Percentiles rank a stretch among this genome's conserved stretches.
These are phyloP conservation scores for Marasmarcha lunaedactyla DNA, from an alignment of 2,888 invertebrate genomes.

Conservation along the genomic window DNA sequence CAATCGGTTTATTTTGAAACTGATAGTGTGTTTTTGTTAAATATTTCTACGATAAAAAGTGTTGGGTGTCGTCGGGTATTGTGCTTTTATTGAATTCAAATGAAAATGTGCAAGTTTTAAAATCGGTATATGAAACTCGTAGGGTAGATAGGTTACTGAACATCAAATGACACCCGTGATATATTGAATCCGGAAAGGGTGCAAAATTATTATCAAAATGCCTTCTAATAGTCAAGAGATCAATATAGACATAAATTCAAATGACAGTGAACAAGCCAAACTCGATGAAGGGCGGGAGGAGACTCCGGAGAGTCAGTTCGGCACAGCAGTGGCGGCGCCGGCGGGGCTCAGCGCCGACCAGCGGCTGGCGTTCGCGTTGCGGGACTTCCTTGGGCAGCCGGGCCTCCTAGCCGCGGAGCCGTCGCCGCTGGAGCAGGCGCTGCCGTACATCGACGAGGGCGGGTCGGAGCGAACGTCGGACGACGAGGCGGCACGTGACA, in stretches of 20 bases:
- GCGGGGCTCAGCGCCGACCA: slow-evolving; percentile 40
- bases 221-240: slow-evolving; percentile 55
- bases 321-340: slow-evolving; percentile 24
- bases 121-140: too few relatives aligned
- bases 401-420: slow-evolving; percentile 24
- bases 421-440: slow-evolving; percentile 30
- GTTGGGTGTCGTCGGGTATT: slow-evolving; percentile 24
- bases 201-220: slow-evolving; percentile 31
- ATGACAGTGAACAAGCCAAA: slow-evolving; percentile 37
- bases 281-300: slow-evolving; percentile 17
- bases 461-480: slow-evolving; percentile 37
- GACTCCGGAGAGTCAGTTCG: slow-evolving; percentile 24
- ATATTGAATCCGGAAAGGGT: too few relatives aligned
- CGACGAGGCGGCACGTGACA: slow-evolving; percentile 41
- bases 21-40: slow-evolving; percentile 31
- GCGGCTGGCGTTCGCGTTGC: slow-evolving; percentile 42
- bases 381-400: slow-evolving; percentile 44
- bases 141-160: too few relatives aligned
- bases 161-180: too few relatives aligned
- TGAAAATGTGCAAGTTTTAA: slow-evolving; percentile 6
- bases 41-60: slow-evolving; percentile 30
- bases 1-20: slow-evolving; percentile 27
- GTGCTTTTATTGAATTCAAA: neutral
- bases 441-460: slow-evolving; percentile 53
- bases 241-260: slow-evolving; percentile 49